Evolutionary conservation across 2,888 invertebrate species (phyloP).

Genomic region (Epinotia ramella): DNA sequence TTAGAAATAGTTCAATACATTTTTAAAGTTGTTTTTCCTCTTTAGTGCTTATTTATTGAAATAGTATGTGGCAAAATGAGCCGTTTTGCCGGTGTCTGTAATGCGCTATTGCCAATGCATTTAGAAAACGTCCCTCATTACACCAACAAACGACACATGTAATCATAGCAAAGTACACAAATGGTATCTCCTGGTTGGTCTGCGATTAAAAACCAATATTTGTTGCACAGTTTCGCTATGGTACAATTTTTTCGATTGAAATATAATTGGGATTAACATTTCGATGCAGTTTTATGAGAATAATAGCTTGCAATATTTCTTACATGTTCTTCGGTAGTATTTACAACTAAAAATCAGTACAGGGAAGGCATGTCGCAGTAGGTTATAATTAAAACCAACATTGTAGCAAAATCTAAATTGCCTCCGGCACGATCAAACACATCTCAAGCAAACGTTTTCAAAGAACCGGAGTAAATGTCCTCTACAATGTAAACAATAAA

Average conservation of each 20-base stretch:
- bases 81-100: too few species aligned
- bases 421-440: constrained; percentile 50
- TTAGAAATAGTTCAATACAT: not conserved
- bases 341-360: not conserved
- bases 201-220: not conserved
- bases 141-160: too few species aligned
- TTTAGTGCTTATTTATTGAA: not conserved
- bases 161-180: too few species aligned
- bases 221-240: not conserved
- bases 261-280: too few species aligned
- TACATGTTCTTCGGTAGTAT: not conserved
- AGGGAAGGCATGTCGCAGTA: constrained; percentile 23
- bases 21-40: not conserved
- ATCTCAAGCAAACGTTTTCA: constrained; percentile 53
- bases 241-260: not conserved
- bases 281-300: too few species aligned
- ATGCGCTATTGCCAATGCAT: too few species aligned
- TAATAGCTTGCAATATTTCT: not conserved
- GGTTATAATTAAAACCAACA: constrained; percentile 63
- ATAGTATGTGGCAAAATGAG: too few species aligned
- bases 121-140: too few species aligned
- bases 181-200: not conserved
- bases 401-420: constrained; percentile 58
- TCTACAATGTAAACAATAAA: constrained; percentile 63
- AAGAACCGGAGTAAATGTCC: constrained; percentile 50